Percentiles rank a stretch among this genome's conserved stretches.
phyloP scores from a whole-genome alignment of 2,113 vertebrate species.

The Cyprinodon tularosa region DNA sequence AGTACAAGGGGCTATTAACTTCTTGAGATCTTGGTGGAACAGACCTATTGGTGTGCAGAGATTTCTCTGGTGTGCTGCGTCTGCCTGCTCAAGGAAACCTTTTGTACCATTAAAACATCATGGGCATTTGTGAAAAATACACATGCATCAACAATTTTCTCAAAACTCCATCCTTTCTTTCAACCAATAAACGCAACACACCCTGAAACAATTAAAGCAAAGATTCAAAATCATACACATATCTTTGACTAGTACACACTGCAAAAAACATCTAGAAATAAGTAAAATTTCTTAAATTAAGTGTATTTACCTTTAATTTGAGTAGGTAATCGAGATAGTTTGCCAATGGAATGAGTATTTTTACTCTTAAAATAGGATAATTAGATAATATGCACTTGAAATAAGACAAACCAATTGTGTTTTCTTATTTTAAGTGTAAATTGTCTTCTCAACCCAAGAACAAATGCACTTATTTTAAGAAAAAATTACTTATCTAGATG shows the following conservation, averaged over 20 bases:
- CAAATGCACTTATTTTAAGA: too few relatives aligned
- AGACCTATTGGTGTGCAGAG: constrained; percentile 1
- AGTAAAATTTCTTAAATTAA: too few relatives aligned
- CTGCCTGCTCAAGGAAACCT: constrained; percentile 34
- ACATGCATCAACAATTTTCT: background rate
- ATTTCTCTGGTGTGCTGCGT: constrained; percentile 22
- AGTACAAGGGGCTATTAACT: constrained; percentile 89
- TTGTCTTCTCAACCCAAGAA: too few relatives aligned
- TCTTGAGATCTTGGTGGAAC: constrained; percentile 54
- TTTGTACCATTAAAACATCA: constrained; percentile 24
- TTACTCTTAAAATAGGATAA: too few relatives aligned
- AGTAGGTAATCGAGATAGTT: too few relatives aligned
- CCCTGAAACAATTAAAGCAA: background rate
- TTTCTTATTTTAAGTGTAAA: too few relatives aligned
- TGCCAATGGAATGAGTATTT: too few relatives aligned
- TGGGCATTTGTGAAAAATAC: constrained; percentile 43
- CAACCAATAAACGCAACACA: background rate
- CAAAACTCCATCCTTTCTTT: background rate
- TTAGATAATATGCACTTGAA: too few relatives aligned
- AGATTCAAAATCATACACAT: background rate
- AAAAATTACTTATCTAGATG: too few relatives aligned
- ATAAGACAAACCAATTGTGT: too few relatives aligned
- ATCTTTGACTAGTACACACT: background rate
- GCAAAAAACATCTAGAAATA: too few relatives aligned
- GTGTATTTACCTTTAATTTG: too few relatives aligned